phyloP scores from a whole-genome alignment of 2,888 invertebrate species.

The Drosophila robusta region DNA sequence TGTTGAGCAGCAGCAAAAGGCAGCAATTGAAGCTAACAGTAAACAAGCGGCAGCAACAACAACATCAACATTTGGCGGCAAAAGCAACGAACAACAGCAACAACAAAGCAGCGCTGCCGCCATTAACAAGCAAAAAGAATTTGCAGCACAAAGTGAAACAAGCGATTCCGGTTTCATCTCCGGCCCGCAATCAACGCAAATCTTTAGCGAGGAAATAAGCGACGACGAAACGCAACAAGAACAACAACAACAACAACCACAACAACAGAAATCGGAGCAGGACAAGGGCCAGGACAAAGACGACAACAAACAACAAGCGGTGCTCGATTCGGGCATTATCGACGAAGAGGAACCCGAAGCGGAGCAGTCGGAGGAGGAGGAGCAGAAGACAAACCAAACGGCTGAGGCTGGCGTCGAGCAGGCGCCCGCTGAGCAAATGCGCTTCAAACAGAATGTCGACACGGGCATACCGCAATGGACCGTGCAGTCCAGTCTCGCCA shows the following conservation, averaged over 20 bases:
- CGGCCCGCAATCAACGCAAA: conserved; percentile 84
- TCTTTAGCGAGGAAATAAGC: conserved; percentile 63
- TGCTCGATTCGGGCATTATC: conserved; percentile 64
- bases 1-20: conserved; percentile 66
- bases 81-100: conserved; percentile 53
- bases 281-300: conserved; percentile 19
- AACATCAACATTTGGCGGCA: conserved; percentile 63
- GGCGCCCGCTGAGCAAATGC: conserved; percentile 84
- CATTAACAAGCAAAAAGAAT: conserved; percentile 70
- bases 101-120: conserved; percentile 49
- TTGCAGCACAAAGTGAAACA: conserved; percentile 68
- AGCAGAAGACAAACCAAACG: conserved; percentile 21
- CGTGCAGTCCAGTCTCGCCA: conserved; percentile 67
- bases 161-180: conserved; percentile 86
- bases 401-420: conserved; percentile 52
- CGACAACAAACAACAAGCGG: conserved; percentile 29
- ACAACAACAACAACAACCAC: conserved; percentile 20
- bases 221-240: conserved; percentile 49
- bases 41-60: conserved; percentile 60
- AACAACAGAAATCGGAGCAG: conserved; percentile 32
- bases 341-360: conserved; percentile 49
- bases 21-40: conserved; percentile 56
- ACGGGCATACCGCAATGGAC: conserved; percentile 88
- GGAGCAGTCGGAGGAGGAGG: conserved; percentile 27
- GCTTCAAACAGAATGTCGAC: conserved; percentile 89